phyloP scores from a whole-genome alignment of 2,888 invertebrate species.

The Ormyrus labotus region DNA sequence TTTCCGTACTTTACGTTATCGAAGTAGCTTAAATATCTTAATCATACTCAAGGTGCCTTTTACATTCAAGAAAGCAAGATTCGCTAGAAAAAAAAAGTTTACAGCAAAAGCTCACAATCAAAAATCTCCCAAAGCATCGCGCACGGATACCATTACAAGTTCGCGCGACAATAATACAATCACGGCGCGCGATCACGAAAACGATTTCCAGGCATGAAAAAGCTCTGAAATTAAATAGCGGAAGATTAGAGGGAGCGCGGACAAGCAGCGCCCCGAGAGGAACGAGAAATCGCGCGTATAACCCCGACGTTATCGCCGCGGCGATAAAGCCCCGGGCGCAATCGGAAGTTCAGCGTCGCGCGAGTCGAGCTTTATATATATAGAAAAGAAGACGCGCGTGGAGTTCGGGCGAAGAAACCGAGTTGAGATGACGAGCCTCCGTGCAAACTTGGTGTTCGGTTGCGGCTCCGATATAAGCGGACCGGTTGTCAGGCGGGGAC shows the following conservation, averaged over 20 bases:
- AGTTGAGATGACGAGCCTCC: slow-evolving; percentile 41
- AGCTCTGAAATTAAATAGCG: neutral
- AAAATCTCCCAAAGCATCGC: too few species aligned
- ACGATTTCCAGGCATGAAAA: too few species aligned
- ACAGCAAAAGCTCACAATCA: too few species aligned
- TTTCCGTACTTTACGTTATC: too few species aligned
- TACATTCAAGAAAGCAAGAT: too few species aligned
- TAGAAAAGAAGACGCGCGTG: neutral
- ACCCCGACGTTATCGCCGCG: slow-evolving; percentile 25
- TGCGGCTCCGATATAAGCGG: slow-evolving; percentile 17
- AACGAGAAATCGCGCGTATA: slow-evolving; percentile 8
- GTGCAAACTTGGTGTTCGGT: slow-evolving; percentile 29
- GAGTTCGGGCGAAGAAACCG: slow-evolving; percentile 8
- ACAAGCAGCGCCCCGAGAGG: neutral
- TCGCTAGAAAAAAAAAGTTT: too few species aligned
- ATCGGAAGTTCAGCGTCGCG: slow-evolving; percentile 23
- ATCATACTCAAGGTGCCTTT: too few species aligned
- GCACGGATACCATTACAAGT: too few species aligned
- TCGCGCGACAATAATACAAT: too few species aligned
- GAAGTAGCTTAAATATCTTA: too few species aligned
- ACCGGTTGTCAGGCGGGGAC: neutral
- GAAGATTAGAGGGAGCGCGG: neutral
- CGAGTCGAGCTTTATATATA: neutral
- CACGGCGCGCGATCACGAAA: too few species aligned
- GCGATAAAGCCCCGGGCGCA: slow-evolving; percentile 39